These are phyloP conservation scores for Dendroctonus valens DNA, from an alignment of 1,140 invertebrate species.

Conservation along the genomic window DNA sequence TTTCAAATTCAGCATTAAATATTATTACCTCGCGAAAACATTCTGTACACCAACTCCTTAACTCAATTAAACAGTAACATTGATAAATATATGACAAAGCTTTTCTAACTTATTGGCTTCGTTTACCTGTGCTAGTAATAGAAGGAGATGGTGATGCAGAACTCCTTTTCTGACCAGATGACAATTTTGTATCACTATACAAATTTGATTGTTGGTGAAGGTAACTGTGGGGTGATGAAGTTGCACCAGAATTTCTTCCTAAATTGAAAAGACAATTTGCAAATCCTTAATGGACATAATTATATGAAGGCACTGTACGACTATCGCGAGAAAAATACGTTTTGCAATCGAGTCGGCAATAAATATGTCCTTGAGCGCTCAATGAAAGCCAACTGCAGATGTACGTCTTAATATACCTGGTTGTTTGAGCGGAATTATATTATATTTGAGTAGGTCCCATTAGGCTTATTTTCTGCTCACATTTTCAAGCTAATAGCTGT, in stretches of 20 bases:
- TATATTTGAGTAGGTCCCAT: too few relatives aligned
- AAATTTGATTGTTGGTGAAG: slow-evolving; percentile 37
- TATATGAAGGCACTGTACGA: too few relatives aligned
- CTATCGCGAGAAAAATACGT: background rate
- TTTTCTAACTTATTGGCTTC: too few relatives aligned
- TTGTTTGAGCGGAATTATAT: too few relatives aligned
- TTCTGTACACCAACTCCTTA: background rate
- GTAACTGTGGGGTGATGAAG: slow-evolving; percentile 38
- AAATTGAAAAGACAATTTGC: slow-evolving; percentile 10
- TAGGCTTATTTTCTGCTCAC: too few relatives aligned
- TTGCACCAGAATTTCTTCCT: slow-evolving; percentile 46
- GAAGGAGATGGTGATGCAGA: slow-evolving; percentile 46
- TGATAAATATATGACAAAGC: background rate
- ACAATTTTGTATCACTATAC: slow-evolving; percentile 42
- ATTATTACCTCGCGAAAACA: background rate
- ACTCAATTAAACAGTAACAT: background rate
- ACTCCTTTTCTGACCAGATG: slow-evolving; percentile 41
- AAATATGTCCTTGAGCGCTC: slow-evolving; percentile 11
- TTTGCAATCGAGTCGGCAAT: background rate
- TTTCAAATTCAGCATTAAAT: too few relatives aligned
- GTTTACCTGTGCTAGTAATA: slow-evolving; percentile 37
- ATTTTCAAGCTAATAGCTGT: too few relatives aligned
- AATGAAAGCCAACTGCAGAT: slow-evolving; percentile 5
- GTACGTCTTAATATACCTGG: too few relatives aligned
- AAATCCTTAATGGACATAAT: background rate